Base-by-base conservation (phyloP, 1,140 invertebrate genomes). In the Bradysia coprophila region DNA sequence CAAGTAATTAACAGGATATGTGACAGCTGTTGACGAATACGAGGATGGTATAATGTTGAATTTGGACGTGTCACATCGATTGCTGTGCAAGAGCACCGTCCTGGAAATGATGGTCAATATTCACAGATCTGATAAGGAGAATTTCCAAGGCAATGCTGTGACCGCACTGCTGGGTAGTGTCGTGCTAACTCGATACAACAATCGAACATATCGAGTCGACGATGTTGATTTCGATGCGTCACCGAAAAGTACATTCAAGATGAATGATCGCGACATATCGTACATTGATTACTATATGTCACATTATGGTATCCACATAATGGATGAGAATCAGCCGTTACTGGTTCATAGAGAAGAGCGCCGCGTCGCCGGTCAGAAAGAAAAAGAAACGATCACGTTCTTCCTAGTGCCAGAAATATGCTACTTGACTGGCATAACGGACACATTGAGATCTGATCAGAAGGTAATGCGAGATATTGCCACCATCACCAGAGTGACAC, bases 1-100 rank as follows among this genome's bases (percentile, higher is more conserved):
- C 13, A 4, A 13, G 11, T 15, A 15, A 15, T 34, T 13, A 16
- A 13, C 32, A 16, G 32, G 76, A 40, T 93, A 84, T 57, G 74
- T 90, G 0, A 88, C 86, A 5, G 71, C 86, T 2, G 73, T 91
- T 10, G 73, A 81, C 48, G 82, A 87, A 56, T 81, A 75, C 45
- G 82, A 93, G 61, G 86, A 78, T 33, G 92, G 91, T 5, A 55
- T 96, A 1, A 80, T 91, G 72, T 61, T 96, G 16, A 78, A 79
- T 41, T 66, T 85, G 43, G 90, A 97, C 65, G 78, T 81, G 0
- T 81, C 81, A 0, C 85, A 91, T 61, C 66, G 83, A 44, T 77
- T 94, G 9, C 65, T 96, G 9, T 68, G 84, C 1, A 81, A 75
- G 1, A 72, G 82, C 48, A 85, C 79, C 3, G 83, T 89, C 1